Conservation (phyloP, 2,888 invertebrate species). For the Diaperis boleti region DNA sequence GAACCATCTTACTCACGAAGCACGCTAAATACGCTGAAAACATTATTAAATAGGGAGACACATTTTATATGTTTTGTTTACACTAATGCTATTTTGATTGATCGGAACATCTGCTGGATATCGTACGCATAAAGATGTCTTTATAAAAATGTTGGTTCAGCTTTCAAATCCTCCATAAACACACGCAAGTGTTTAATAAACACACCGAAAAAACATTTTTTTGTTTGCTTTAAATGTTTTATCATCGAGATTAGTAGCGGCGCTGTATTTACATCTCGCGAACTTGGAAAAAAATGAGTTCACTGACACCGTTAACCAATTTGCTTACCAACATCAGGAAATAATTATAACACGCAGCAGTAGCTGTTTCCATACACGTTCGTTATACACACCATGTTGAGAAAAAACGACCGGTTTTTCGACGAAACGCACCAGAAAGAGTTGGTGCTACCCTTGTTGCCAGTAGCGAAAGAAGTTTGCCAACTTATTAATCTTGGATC, state of each 20-base stretch:
- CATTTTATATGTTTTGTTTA: conserved; percentile 36
- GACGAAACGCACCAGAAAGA: too few relatives aligned
- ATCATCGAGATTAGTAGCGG: conserved; percentile 26
- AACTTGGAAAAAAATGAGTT: conserved; percentile 30
- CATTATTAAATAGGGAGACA: background rate
- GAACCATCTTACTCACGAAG: conserved; percentile 53
- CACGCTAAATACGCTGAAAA: conserved; percentile 25
- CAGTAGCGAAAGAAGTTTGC: too few relatives aligned
- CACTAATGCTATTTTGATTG: conserved; percentile 38
- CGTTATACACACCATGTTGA: too few relatives aligned
- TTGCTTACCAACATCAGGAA: conserved; percentile 18
- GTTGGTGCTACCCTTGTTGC: too few relatives aligned
- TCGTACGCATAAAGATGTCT: conserved; percentile 49
- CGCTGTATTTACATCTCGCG: conserved; percentile 31
- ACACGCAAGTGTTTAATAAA: conserved; percentile 53
- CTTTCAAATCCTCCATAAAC: conserved; percentile 50
- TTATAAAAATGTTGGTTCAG: conserved; percentile 53
- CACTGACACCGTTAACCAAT: conserved; percentile 32
- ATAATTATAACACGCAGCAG: conserved; percentile 11
- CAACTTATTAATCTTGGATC: too few relatives aligned
- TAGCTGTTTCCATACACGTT: background rate
- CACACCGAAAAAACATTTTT: conserved; percentile 42
- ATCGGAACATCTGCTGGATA: conserved; percentile 44
- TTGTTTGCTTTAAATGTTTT: conserved; percentile 38
- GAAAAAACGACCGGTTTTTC: too few relatives aligned